These are phyloP conservation scores for Notechis scutatus DNA, from an alignment of 2,113 vertebrate species.

Conservation along the genomic window DNA sequence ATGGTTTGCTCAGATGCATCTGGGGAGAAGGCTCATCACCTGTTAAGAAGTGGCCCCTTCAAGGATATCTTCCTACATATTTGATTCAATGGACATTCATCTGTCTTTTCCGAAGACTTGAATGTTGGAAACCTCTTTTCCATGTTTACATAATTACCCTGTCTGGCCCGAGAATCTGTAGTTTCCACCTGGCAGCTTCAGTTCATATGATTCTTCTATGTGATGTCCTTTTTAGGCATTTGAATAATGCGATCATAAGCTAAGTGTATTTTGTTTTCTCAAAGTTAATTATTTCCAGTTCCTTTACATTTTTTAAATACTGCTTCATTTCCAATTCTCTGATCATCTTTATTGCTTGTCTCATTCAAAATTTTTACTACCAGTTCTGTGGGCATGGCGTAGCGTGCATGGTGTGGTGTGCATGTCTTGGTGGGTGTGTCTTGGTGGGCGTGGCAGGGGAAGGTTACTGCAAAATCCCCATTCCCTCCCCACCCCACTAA, in stretches of 20 bases:
- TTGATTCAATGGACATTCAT: neutral
- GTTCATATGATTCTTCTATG: neutral
- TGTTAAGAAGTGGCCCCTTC: neutral
- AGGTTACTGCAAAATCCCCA: no score
- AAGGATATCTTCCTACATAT: neutral
- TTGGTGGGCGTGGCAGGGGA: no score
- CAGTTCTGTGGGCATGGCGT: no score
- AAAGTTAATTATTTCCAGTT: neutral
- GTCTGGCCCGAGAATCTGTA: neutral
- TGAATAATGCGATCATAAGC: neutral
- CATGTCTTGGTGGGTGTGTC: rapidly evolving
- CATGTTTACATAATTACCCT: neutral
- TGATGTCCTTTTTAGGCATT: neutral
- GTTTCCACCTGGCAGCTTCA: neutral
- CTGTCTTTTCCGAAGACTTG: neutral
- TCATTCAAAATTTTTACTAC: neutral
- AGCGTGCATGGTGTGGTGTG: no score
- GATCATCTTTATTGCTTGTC: neutral
- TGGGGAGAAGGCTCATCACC: neutral
- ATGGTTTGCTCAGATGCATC: neutral
- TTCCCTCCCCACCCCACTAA: no score
- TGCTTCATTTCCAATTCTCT: neutral
- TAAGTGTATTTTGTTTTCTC: neutral
- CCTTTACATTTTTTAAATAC: neutral
- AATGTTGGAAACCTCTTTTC: neutral